A percentile compares a stretch with the other conserved stretches of the same genome.
These are phyloP conservation scores for Nyctibius bracteatus DNA, from an alignment of 2,113 vertebrate genomes.

Conservation along the genomic window DNA sequence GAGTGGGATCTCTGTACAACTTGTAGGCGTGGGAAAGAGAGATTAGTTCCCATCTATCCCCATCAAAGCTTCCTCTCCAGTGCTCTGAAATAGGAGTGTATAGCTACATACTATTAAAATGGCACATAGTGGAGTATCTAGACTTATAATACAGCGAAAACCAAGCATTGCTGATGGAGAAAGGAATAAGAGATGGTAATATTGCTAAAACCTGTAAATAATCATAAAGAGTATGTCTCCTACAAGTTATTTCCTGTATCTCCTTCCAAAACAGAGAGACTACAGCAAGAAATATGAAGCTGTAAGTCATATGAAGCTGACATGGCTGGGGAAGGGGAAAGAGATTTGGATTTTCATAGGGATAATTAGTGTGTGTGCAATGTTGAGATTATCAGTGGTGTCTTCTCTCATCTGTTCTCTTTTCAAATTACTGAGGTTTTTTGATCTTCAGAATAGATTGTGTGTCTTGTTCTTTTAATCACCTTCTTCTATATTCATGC, in stretches of 20 bases:
- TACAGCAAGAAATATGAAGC: background rate
- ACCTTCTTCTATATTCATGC: background rate
- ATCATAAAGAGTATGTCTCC: background rate
- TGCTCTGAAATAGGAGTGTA: background rate
- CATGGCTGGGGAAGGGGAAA: background rate
- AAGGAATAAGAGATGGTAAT: background rate
- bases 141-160: background rate
- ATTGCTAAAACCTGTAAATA: background rate
- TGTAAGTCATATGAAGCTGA: background rate
- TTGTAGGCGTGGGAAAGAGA: background rate
- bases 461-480: background rate
- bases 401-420: background rate
- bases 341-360: background rate
- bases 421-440: background rate
- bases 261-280: background rate
- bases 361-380: background rate
- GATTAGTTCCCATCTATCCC: background rate
- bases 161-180: background rate
- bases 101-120: background rate
- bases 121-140: background rate
- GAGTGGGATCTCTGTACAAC: background rate
- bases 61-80: background rate
- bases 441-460: background rate
- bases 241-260: background rate
- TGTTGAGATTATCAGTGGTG: background rate